Percentiles rank a stretch among this genome's conserved stretches.
phyloP scores from a whole-genome alignment of 2,113 vertebrate genomes.

The Eidolon helvum region DNA sequence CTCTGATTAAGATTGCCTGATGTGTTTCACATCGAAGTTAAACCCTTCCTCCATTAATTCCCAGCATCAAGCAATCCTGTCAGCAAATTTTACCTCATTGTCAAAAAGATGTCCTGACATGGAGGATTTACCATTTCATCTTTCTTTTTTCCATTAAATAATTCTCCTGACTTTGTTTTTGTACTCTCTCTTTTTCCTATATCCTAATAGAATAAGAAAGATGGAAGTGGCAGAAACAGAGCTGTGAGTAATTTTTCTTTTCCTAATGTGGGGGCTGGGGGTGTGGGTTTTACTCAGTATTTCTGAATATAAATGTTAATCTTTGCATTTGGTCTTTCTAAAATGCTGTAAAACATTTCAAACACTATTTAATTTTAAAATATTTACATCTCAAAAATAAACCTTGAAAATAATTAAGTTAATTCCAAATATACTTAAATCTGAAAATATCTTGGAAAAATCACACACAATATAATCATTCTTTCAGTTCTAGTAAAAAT shows the following conservation, averaged over 20 bases:
- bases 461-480: neutral
- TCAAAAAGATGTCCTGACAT: neutral
- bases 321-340: neutral
- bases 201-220: neutral
- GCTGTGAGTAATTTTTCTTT: neutral
- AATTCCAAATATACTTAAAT: neutral
- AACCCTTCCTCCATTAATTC: neutral
- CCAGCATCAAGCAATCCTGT: neutral
- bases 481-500: rapidly evolving
- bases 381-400: neutral
- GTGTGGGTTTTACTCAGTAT: neutral
- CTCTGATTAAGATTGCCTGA: neutral
- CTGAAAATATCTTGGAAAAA: neutral
- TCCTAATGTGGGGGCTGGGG: neutral
- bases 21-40: neutral
- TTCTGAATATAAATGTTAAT: neutral
- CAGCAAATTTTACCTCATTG: neutral
- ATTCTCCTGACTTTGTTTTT: neutral
- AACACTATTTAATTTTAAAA: neutral
- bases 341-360: neutral
- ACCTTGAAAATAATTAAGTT: neutral
- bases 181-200: neutral
- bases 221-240: neutral
- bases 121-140: neutral
- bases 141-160: neutral